These are phyloP conservation scores for Ranitomeya variabilis DNA, from an alignment of 2,113 vertebrate genomes.

Conservation along the genomic window DNA sequence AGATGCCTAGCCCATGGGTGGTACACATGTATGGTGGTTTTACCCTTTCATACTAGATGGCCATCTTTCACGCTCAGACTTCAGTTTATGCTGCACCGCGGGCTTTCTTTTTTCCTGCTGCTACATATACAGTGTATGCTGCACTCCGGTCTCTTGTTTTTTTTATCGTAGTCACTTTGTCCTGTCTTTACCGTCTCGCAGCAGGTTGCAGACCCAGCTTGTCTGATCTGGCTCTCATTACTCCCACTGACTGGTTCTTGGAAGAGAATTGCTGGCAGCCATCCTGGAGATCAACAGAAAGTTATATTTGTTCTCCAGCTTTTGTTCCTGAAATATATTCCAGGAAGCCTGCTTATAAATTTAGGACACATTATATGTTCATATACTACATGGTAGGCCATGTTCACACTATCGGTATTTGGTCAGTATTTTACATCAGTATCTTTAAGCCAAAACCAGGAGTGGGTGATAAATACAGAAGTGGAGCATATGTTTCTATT, in stretches of 20 bases:
- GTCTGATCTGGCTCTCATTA: constrained; percentile 23
- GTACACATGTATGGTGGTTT: no score
- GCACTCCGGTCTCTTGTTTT: no score
- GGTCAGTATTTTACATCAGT: no score
- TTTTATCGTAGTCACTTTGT: neutral
- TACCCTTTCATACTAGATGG: no score
- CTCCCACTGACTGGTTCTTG: constrained; percentile 39
- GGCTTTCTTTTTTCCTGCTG: neutral
- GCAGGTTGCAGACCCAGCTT: constrained; percentile 30
- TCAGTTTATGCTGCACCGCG: neutral
- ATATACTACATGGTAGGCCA: neutral
- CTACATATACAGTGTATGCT: no score
- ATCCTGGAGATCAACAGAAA: constrained; percentile 48
- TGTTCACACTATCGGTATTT: no score
- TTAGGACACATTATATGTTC: neutral
- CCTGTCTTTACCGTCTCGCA: neutral
- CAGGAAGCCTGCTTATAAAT: constrained; percentile 31
- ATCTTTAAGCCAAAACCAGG: no score
- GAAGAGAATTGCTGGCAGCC: constrained; percentile 43
- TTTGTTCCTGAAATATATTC: constrained; percentile 52
- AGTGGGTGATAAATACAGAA: no score
- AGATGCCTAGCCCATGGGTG: no score
- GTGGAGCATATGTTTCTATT: no score
- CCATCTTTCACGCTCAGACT: no score
- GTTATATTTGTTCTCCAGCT: constrained; percentile 53